Evolutionary conservation across 2,888 invertebrate genomes (phyloP).

Genomic region (Leucoma salicis): DNA sequence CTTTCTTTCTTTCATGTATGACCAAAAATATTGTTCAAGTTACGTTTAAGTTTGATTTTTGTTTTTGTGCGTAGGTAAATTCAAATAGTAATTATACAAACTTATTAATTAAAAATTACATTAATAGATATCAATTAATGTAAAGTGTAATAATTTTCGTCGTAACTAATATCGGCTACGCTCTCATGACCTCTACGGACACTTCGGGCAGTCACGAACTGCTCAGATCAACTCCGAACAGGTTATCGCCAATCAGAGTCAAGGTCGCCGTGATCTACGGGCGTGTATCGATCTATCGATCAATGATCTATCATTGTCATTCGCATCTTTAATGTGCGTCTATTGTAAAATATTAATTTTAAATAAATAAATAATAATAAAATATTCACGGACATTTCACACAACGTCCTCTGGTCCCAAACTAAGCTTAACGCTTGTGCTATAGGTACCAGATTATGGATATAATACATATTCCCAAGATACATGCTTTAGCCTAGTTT

Average conservation of each 20-base stretch:
- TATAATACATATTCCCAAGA: too few relatives aligned
- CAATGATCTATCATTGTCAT: slow-evolving; percentile 50
- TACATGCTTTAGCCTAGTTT: too few relatives aligned
- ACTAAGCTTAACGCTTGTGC: too few relatives aligned
- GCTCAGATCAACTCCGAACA: slow-evolving; percentile 40
- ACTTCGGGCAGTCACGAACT: slow-evolving; percentile 51
- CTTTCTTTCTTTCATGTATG: too few relatives aligned
- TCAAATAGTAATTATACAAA: slow-evolving; percentile 22
- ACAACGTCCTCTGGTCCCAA: too few relatives aligned
- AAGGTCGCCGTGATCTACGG: slow-evolving; percentile 58
- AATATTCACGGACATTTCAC: too few relatives aligned
- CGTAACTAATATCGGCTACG: slow-evolving; percentile 40
- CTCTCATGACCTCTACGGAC: slow-evolving; percentile 41
- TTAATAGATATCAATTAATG: slow-evolving; percentile 22
- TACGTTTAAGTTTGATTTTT: too few relatives aligned
- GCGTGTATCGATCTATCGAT: slow-evolving; percentile 60
- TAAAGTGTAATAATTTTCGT: slow-evolving; percentile 27
- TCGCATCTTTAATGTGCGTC: slow-evolving; percentile 22
- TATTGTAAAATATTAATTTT: neutral
- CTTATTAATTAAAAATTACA: slow-evolving; percentile 17
- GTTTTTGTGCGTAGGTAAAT: too few relatives aligned
- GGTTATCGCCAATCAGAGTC: slow-evolving; percentile 58
- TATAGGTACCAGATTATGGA: too few relatives aligned
- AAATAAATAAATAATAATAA: too few relatives aligned
- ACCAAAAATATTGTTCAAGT: too few relatives aligned